Evolutionary conservation across 2,113 vertebrate species (phyloP), one percentile per base, ranked within the genome.

Genomic region (Cyanoliseus patagonus): DNA sequence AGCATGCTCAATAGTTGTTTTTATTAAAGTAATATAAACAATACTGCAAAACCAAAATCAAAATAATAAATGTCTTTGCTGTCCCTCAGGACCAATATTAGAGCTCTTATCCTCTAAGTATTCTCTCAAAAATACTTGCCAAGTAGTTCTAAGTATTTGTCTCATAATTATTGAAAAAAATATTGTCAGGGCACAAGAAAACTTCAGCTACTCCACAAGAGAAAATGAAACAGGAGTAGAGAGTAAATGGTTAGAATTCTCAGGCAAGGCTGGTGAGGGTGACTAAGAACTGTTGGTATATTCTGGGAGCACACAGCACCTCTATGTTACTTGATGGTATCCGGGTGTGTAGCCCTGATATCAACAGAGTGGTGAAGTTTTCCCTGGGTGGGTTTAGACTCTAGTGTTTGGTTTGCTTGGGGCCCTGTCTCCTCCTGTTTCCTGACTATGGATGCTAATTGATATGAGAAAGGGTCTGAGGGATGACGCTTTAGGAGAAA

Each of bases 361-460:
- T 11, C 24, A 70, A 7, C 8, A 1, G 1, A 0, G 17, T 27
- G 15, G 11, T n/a, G 19, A 73, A 94, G 37, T 8, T 42, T 83
- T 73, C 5, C 3, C 4, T 30, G 35, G 1, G 9, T 52, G 17
- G 79, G 14, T 59, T 62, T 49, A 13, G 28, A 81, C 10, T 9
- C 22, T 17, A 13, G 0, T 2, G 22, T 17, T 72, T 78, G 3
- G 3, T 66, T 80, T 59, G 4, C 27, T 28, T 75, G 20, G 30
- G n/a, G n/a, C 3, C 1, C 24, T 33, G 59, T 5, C 24, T 44
- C 9, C 3, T 75, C 28, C 51, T 37, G 11, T 11, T 68, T 82
- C 30, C 20, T 39, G 9, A 9, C 4, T 41, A 8, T 0, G 3
- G 14, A 24, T 4, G 7, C 2, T 6, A 74, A 5, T 9, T 37